Evolutionary conservation across 2,797 vertebrate genomes (phyloP).

Genomic region (Mormyrops attenuatus): DNA sequence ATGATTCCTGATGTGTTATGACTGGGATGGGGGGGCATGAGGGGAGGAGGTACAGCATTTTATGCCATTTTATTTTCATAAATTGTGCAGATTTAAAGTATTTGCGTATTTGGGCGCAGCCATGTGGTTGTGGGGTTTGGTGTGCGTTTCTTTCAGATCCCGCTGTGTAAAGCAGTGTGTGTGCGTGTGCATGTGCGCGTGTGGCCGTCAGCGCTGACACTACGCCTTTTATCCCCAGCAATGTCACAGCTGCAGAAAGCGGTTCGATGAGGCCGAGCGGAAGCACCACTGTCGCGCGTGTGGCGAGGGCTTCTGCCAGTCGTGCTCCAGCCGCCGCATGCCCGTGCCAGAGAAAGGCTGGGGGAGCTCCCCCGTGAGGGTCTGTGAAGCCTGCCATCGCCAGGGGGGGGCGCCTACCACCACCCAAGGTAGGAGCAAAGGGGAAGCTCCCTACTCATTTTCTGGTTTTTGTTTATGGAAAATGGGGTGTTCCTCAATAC

Average conservation of each 20-base stretch:
- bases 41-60: not conserved
- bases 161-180: not conserved
- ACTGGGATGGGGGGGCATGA: not conserved
- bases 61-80: not conserved
- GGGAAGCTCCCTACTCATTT: not conserved
- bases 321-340: constrained; percentile 69
- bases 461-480: not conserved
- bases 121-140: not conserved
- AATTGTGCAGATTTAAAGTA: not conserved
- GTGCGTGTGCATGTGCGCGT: not conserved
- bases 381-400: constrained; percentile 62
- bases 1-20: not conserved
- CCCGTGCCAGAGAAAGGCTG: constrained; percentile 74
- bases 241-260: constrained; percentile 62
- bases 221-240: constrained; percentile 40
- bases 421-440: constrained; percentile 51
- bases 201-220: not conserved
- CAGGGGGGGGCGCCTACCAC: constrained; percentile 52
- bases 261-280: constrained; percentile 65
- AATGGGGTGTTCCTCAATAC: not conserved
- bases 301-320: constrained; percentile 76
- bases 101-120: not conserved
- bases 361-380: constrained; percentile 65
- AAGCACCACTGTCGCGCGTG: constrained; percentile 77
- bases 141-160: not conserved